Base-by-base conservation (phyloP, 2,113 vertebrate species). In the Pygoscelis antarcticus region DNA sequence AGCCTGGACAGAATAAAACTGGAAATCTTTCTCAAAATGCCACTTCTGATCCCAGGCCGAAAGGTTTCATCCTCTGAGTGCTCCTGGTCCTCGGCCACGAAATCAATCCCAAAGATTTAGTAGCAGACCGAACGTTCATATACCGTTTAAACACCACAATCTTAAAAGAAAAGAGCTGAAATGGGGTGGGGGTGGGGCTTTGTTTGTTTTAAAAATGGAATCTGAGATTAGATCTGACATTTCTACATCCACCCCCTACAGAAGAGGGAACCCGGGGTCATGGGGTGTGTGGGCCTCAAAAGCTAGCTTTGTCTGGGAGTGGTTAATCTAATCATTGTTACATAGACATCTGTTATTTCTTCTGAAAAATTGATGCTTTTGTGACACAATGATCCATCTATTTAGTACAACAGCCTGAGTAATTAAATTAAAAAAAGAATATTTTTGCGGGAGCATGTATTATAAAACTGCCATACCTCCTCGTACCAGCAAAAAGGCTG, bases 141-240 rank as follows among this genome's bases (percentile, higher is more conserved):
- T 87, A 96, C 77, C 83, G 93, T 94, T 92, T 83, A 83, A 92
- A 92, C 1, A 2, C 69, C 84, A 76, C 78, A 66, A 18, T 87
- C 87, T 94, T 89, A 75, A 91, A 84, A 85, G 91, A 94, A 85
- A 79, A 87, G 69, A 86, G 62, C 81, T 82, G 94, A 91, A 91
- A 94, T 51, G 70, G 70, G 57, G 83, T 85, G 94, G 97, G 87
- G 95, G 96, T 91, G 93, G 96, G 93, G 96, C 90, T 96, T 94
- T 96, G 95, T 97, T 97, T 96, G 97, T 96, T 97, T 97, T 97
- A 96, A 97, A 97, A 97, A 97, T 97, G 96, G 95, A 94, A 97
- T 96, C 96, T 96, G 87, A 96, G 95, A 97, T 97, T 97, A 94
- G 96, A 96, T 96, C 95, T 97, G 96, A 97, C 96, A 95, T 97